phyloP scores from a whole-genome alignment of 2,888 invertebrate species.

The Acanthosepion esculentum region DNA sequence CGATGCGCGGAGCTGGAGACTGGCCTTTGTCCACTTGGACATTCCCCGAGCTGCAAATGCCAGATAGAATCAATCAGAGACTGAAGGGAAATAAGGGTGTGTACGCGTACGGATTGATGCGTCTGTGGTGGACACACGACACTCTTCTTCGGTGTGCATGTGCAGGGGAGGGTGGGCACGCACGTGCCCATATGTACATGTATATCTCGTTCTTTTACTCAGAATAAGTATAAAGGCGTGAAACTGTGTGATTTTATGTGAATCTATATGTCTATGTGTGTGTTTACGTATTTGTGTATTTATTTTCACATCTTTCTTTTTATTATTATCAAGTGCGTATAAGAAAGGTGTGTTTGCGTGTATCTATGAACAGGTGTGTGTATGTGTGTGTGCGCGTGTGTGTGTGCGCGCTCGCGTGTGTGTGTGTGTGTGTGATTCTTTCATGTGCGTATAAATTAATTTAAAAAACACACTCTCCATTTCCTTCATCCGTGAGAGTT shows the following conservation, averaged over 20 bases:
- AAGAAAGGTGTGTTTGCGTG: too few species aligned
- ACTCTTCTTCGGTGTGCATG: background rate
- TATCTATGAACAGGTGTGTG: too few species aligned
- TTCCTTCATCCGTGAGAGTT: too few species aligned
- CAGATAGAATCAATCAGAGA: background rate
- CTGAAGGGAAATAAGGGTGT: background rate
- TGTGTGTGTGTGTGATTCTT: too few species aligned
- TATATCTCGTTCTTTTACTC: background rate
- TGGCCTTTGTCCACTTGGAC: conserved; percentile 4
- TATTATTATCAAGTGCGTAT: too few species aligned
- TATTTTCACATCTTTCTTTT: too few species aligned
- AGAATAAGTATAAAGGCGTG: background rate
- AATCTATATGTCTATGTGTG: background rate
- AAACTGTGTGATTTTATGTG: background rate
- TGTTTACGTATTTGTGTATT: too few species aligned
- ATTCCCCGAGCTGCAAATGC: background rate
- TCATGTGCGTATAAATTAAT: too few species aligned
- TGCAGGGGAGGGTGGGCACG: background rate
- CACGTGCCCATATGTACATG: background rate
- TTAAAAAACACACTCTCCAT: too few species aligned
- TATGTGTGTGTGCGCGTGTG: too few species aligned
- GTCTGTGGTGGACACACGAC: background rate
- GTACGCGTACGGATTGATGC: background rate
- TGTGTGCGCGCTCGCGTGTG: too few species aligned
- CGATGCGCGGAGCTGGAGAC: background rate